These are phyloP conservation scores for Harpalus rufipes DNA, from an alignment of 2,888 invertebrate species.

Conservation along the genomic window DNA sequence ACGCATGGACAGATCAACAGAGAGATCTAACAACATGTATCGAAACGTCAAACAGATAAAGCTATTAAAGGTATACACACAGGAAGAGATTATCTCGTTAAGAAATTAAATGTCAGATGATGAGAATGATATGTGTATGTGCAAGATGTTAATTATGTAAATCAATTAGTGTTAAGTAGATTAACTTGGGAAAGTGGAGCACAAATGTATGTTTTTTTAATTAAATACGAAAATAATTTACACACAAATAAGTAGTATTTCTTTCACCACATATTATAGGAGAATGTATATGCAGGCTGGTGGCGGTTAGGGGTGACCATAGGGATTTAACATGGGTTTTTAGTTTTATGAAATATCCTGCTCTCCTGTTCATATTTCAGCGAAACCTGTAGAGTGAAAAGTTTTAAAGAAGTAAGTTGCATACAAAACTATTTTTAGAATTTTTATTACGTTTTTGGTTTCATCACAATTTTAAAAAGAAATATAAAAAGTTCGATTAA, in stretches of 20 bases:
- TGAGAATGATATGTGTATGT: background rate
- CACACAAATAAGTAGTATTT: background rate
- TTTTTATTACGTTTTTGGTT: no score
- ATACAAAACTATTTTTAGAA: no score
- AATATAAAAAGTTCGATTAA: no score
- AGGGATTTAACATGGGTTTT: no score
- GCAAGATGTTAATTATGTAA: background rate
- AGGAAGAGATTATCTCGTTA: background rate
- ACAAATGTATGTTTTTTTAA: background rate
- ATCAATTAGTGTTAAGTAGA: background rate
- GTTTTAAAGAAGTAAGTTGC: no score
- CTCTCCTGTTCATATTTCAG: no score
- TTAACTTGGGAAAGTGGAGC: background rate
- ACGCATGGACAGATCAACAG: background rate
- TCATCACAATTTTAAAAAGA: no score
- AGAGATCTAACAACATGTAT: background rate
- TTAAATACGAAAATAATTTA: background rate
- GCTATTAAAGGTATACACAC: conserved; percentile 10
- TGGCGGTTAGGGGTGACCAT: no score
- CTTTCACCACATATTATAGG: background rate
- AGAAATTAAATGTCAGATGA: background rate
- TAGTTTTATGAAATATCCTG: no score
- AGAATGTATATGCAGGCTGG: no score
- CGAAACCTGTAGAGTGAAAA: no score
- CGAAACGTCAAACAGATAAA: conserved; percentile 28